Percentiles rank a stretch among this genome's conserved stretches.
These are phyloP conservation scores for Spilarctia lutea DNA, from an alignment of 2,888 invertebrate genomes.

Conservation along the genomic window DNA sequence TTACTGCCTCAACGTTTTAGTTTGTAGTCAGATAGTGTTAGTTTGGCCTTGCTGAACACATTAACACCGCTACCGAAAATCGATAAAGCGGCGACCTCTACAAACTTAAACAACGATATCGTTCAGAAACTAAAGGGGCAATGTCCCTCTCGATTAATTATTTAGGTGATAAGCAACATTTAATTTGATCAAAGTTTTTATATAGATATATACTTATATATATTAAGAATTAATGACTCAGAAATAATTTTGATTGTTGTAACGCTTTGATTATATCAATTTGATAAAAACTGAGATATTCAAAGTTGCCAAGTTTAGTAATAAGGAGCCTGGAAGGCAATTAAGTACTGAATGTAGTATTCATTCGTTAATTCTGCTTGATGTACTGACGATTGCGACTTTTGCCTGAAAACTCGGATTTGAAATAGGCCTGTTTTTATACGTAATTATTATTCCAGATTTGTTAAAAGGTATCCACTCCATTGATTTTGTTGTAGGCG, in stretches of 20 bases:
- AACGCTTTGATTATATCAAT: no score
- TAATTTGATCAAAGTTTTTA: neutral
- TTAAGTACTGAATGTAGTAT: neutral
- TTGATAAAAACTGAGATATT: no score
- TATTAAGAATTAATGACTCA: neutral
- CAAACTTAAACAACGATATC: constrained; percentile 10
- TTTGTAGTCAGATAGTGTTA: constrained; percentile 9
- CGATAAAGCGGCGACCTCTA: constrained; percentile 9
- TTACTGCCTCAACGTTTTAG: neutral
- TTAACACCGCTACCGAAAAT: constrained; percentile 17
- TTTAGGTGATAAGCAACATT: neutral
- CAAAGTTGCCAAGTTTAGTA: neutral
- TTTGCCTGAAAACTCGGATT: neutral
- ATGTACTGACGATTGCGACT: neutral
- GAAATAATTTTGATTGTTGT: neutral
- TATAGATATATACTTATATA: neutral
- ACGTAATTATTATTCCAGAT: neutral
- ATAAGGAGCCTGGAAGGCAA: neutral
- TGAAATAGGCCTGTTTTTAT: neutral
- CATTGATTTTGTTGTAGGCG: neutral
- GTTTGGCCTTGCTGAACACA: constrained; percentile 10
- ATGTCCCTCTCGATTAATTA: constrained; percentile 1
- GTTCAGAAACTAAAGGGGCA: constrained; percentile 9
- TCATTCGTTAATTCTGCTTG: neutral
- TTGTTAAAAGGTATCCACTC: neutral